Evolutionary conservation across 2,888 invertebrate species (phyloP).

Genomic region (Rhamnusium bicolor): DNA sequence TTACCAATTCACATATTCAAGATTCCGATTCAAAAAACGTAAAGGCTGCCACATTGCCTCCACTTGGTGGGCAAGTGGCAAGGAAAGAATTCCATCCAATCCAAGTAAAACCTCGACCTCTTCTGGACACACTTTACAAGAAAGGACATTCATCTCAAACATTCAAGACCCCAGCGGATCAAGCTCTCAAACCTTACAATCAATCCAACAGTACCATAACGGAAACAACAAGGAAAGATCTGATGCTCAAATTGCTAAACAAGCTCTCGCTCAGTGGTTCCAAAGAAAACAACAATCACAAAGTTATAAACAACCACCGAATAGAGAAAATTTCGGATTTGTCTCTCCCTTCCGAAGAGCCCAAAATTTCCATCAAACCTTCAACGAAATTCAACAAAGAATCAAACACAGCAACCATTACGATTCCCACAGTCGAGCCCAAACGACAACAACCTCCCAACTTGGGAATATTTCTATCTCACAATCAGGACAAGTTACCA

Average conservation of each 20-base stretch:
- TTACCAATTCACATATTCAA: constrained; percentile 29
- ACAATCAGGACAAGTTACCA: constrained; percentile 3
- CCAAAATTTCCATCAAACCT: constrained; percentile 25
- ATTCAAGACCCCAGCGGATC: constrained; percentile 16
- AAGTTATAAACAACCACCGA: constrained; percentile 32
- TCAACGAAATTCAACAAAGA: constrained; percentile 21
- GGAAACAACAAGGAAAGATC: constrained; percentile 37
- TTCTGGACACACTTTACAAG: constrained; percentile 32
- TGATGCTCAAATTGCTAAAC: constrained; percentile 46
- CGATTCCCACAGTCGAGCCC: background rate
- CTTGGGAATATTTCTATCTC: constrained; percentile 17
- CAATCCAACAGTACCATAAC: constrained; percentile 34
- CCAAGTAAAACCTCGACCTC: constrained; percentile 52
- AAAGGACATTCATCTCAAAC: constrained; percentile 32
- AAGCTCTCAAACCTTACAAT: constrained; percentile 33
- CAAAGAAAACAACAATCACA: constrained; percentile 52
- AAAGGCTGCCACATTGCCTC: constrained; percentile 63
- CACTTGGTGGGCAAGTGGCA: constrained; percentile 63
- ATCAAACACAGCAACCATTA: background rate
- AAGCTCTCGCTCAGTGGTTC: constrained; percentile 52
- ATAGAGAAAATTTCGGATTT: constrained; percentile 35
- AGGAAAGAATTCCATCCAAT: constrained; percentile 51
- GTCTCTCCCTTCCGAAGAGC: constrained; percentile 31
- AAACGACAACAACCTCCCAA: constrained; percentile 17
- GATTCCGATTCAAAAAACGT: constrained; percentile 61